These are phyloP conservation scores for Tautogolabrus adspersus DNA, from an alignment of 2,113 vertebrate genomes.

Conservation along the genomic window DNA sequence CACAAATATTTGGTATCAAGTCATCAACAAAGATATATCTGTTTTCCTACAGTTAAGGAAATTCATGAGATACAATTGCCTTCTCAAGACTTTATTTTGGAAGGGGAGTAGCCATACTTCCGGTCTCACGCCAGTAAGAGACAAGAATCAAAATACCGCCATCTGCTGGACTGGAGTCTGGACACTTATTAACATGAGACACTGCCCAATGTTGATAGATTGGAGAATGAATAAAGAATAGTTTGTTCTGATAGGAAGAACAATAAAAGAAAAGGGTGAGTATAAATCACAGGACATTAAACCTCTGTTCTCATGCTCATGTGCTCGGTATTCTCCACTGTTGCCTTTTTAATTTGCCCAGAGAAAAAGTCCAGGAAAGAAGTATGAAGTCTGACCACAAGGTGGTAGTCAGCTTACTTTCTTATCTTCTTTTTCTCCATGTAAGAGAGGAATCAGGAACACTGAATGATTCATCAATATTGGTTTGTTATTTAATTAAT, in stretches of 20 bases:
- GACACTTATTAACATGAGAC: too few relatives aligned
- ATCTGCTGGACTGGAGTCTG: constrained; percentile 29
- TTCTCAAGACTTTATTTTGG: constrained; percentile 10
- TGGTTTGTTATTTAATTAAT: constrained; percentile 41
- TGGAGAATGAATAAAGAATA: not conserved
- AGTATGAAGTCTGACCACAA: constrained; percentile 42
- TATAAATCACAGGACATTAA: not conserved
- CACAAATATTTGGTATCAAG: too few relatives aligned
- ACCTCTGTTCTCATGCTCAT: not conserved
- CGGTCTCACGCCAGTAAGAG: not conserved
- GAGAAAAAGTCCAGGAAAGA: not conserved
- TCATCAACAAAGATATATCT: too few relatives aligned
- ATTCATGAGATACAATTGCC: not conserved
- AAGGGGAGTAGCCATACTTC: not conserved
- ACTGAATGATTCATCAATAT: constrained; percentile 16
- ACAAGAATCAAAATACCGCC: not conserved
- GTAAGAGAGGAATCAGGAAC: not conserved
- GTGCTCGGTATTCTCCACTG: not conserved
- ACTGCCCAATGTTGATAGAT: not conserved
- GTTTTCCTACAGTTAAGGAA: not conserved
- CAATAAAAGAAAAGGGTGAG: not conserved
- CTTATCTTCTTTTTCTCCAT: not conserved
- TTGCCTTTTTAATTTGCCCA: not conserved
- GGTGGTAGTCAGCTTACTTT: constrained; percentile 26
- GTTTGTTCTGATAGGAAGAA: not conserved